These are phyloP conservation scores for Avahi laniger DNA, from an alignment of 2,797 vertebrate genomes.

Conservation along the genomic window DNA sequence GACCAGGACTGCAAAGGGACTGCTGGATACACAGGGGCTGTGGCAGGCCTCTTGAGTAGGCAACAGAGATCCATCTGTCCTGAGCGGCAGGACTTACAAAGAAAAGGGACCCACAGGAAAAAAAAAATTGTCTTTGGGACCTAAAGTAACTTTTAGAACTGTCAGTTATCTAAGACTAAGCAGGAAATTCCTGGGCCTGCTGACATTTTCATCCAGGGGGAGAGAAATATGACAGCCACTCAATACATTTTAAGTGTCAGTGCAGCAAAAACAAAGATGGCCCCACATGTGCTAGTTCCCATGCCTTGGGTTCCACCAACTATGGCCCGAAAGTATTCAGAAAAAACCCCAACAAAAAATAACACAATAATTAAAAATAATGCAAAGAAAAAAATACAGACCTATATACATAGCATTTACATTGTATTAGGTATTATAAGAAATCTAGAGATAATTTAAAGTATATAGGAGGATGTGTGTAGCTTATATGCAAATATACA, in stretches of 20 bases:
- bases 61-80: background rate
- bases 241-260: background rate
- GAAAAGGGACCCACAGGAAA: background rate
- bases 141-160: background rate
- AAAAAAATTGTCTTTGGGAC: background rate
- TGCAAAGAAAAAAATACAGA: background rate
- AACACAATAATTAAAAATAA: background rate
- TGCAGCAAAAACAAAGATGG: background rate
- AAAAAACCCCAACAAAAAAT: background rate
- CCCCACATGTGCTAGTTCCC: background rate
- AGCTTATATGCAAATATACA: background rate
- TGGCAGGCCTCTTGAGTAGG: background rate
- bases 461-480: background rate
- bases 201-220: background rate
- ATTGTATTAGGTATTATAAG: background rate
- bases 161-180: background rate
- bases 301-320: background rate
- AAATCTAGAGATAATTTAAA: background rate
- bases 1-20: background rate
- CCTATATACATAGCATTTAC: background rate
- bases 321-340: background rate
- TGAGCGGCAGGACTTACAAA: background rate
- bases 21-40: rapidly evolving
- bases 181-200: background rate
- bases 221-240: background rate